Evolutionary conservation across 2,888 invertebrate genomes (phyloP), one percentile per base, ranked within the genome.

Genomic region (Pandemis corylana): DNA sequence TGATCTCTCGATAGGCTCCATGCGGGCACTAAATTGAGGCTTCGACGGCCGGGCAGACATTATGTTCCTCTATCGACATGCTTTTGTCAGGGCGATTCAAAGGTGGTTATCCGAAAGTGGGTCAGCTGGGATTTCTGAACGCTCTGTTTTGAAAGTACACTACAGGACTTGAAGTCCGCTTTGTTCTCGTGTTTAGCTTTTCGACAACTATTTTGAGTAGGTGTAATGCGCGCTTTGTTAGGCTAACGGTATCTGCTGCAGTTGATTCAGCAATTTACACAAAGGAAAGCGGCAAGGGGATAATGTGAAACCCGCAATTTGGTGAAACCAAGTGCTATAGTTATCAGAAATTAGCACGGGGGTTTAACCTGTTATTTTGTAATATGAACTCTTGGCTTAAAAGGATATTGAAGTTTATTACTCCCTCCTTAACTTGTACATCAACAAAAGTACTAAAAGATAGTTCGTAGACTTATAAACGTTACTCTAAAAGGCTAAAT

Each of bases 11-110:
- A 86, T 87, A 88, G 86, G 83, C 86, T 82, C 84, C 51, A 91
- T 93, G 88, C 90, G 91, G 92, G 92, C 84, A 86, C 86, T 88
- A 88, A 89, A 92, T 91, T 89, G 90, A 88, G 81, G 86, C 89
- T 86, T 84, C 84, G 85, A 84, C 83, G 84, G 84, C 82, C 83
- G 81, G 81, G 81, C 87, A 84, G 86, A 89, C 88, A 90, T 92
- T 89, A 90, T 90, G 91, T 89, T 89, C 90, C 87, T 87, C 89
- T 87, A 87, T 87, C 85, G 89, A 91, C 89, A 86, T 89, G 91
- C 91, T 90, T 92, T 92, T 93, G 91, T 92, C 88, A 87, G 84
- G 78, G 83, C 85, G 79, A 90, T 90, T 90, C 89, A 90, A 90
- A 91, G 90, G 90, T 90, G 88, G 87, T 88, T 90, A 85, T 83